A percentile compares a stretch with the other conserved stretches of the same genome.
phyloP scores from a whole-genome alignment of 2,888 invertebrate genomes.

The Rhagonycha lutea region DNA sequence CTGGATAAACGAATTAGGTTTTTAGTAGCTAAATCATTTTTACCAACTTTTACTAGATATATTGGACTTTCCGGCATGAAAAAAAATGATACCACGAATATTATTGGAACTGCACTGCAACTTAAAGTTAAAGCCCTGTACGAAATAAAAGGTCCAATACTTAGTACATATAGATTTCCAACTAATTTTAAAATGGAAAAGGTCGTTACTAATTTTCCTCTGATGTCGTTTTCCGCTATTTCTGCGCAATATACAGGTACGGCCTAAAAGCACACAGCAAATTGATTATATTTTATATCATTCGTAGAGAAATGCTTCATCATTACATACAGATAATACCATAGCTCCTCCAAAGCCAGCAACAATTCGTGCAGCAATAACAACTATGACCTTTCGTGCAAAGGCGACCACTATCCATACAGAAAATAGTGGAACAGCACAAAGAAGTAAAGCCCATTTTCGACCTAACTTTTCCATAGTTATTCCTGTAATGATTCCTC shows the following conservation, averaged over 20 bases:
- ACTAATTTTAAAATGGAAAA: constrained; percentile 51
- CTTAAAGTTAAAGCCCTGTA: constrained; percentile 48
- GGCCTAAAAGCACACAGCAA: constrained; percentile 46
- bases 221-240: constrained; percentile 59
- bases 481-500: constrained; percentile 60
- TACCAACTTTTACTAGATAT: constrained; percentile 51
- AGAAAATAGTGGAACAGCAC: constrained; percentile 58
- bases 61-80: constrained; percentile 57
- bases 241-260: constrained; percentile 60
- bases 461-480: constrained; percentile 63
- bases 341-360: constrained; percentile 74
- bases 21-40: constrained; percentile 44
- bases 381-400: constrained; percentile 52
- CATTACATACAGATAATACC: constrained; percentile 28
- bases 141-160: constrained; percentile 49
- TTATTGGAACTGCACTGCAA: constrained; percentile 45
- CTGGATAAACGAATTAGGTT: constrained; percentile 46
- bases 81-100: constrained; percentile 49
- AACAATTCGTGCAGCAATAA: constrained; percentile 65
- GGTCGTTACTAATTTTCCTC: constrained; percentile 52
- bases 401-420: constrained; percentile 55
- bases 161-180: constrained; percentile 51
- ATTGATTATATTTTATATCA: constrained; percentile 40
- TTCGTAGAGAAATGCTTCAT: no score
- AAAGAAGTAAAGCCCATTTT: constrained; percentile 57